Base-by-base conservation (phyloP, 1,140 invertebrate species). In the Pachyrhynchus sulphureomaculatus region DNA sequence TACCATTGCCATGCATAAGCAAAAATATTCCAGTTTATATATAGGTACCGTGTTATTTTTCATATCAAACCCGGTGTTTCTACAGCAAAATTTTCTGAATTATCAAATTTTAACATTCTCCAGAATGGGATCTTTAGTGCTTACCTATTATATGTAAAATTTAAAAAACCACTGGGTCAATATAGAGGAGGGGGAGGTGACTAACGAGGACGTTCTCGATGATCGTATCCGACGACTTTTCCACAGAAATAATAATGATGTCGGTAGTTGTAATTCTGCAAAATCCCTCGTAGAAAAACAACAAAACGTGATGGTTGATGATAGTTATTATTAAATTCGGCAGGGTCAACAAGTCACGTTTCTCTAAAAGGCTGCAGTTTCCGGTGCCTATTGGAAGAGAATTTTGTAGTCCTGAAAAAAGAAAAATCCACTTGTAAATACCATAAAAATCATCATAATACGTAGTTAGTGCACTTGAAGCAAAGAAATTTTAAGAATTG, bases 321-420 rank as follows among this genome's bases (percentile, higher is more conserved):
- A 47, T 62, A 23, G 17, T 51, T 23, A 12, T 18, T 45, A 41
- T 39, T n/a, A n/a, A n/a, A n/a, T n/a, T n/a, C 44, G 75, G 79
- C 73, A 76, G 75, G 75, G 80, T 79, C 82, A 29, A 45, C 18
- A 84, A 88, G 86, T 92, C 90, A 92, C 89, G 91, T 93, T 87
- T 92, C 90, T 86, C 91, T 91, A 83, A 93, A 91, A 77, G 91
- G 90, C 82, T 93, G 89, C 78, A 93, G 85, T 85, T 93, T 95
- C 83, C 92, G 89, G 86, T 94, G 92, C 83, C 91, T 91, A 86
- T 92, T 93, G 84, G 91, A 93, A 81, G 88, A 89, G 88, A 91
- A 92, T 91, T 92, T 92, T 88, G 90, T 91, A 86, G 88, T 91
- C 89, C 91, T 93, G 82, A 62, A 65, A 65, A 65, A 42, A 62